Evolutionary conservation across 2,797 vertebrate genomes (phyloP).

Genomic region (Halcyon chelicuti): DNA sequence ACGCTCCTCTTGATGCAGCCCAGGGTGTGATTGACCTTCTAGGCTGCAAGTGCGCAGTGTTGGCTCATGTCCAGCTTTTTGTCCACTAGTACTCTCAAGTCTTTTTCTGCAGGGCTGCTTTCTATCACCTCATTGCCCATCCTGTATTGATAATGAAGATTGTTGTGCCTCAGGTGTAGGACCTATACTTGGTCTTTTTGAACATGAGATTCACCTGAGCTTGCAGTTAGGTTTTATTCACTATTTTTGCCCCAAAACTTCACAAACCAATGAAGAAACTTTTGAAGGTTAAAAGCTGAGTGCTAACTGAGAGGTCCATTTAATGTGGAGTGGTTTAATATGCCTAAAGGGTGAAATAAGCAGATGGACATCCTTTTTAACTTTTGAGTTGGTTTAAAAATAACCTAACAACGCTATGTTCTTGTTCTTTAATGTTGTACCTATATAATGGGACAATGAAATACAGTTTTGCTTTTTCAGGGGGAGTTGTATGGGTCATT

Average conservation of each 20-base stretch:
- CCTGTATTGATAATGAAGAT: too few relatives aligned
- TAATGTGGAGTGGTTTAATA: neutral
- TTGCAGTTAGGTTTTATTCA: neutral
- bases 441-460: accelerated
- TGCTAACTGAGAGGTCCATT: neutral
- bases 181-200: too few relatives aligned
- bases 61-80: too few relatives aligned
- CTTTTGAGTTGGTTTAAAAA: neutral
- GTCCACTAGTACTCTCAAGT: too few relatives aligned
- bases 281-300: neutral
- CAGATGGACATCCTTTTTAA: neutral
- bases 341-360: neutral
- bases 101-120: too few relatives aligned
- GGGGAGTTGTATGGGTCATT: neutral
- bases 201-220: too few relatives aligned
- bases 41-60: too few relatives aligned
- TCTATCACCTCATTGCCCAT: too few relatives aligned
- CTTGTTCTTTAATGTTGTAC: neutral
- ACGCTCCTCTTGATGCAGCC: too few relatives aligned
- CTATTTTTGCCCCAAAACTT: neutral
- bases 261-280: neutral
- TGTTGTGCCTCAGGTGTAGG: too few relatives aligned
- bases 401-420: neutral
- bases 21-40: too few relatives aligned
- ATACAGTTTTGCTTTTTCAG: neutral